phyloP scores from a whole-genome alignment of 2,888 invertebrate genomes.

The Malthinus flaveolus region DNA sequence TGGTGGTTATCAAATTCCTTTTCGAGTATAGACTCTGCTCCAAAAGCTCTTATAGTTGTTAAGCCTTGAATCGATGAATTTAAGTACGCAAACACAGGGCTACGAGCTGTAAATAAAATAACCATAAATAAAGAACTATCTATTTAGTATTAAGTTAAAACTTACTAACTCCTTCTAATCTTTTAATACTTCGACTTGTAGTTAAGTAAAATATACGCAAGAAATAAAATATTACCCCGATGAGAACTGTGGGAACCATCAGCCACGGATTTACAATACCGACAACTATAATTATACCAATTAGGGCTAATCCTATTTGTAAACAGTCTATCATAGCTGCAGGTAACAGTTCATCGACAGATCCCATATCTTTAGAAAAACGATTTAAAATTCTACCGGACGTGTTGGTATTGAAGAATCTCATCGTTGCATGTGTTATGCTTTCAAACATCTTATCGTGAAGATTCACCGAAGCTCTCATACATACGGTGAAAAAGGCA shows the following conservation, averaged over 20 bases:
- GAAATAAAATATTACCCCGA: slow-evolving; percentile 75
- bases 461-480: slow-evolving; percentile 75
- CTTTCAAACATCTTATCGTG: slow-evolving; percentile 86
- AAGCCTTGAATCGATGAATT: slow-evolving; percentile 88
- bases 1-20: slow-evolving; percentile 82
- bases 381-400: slow-evolving; percentile 82
- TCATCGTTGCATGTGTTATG: slow-evolving; percentile 78
- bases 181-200: slow-evolving; percentile 80
- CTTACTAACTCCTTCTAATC: slow-evolving; percentile 81
- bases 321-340: slow-evolving; percentile 64
- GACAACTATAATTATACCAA: slow-evolving; percentile 80
- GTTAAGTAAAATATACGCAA: slow-evolving; percentile 76
- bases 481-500: slow-evolving; percentile 68
- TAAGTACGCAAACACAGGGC: slow-evolving; percentile 94
- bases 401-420: slow-evolving; percentile 87
- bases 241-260: slow-evolving; percentile 69
- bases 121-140: not conserved
- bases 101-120: slow-evolving; percentile 69
- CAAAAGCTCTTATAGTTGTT: slow-evolving; percentile 88
- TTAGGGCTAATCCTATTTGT: slow-evolving; percentile 76
- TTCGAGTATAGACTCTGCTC: slow-evolving; percentile 76
- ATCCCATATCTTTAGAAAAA: slow-evolving; percentile 87
- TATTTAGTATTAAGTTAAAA: slow-evolving; percentile 43
- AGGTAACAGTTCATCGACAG: slow-evolving; percentile 67
- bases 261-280: slow-evolving; percentile 75